Evolutionary conservation across 1,140 invertebrate genomes (phyloP).

Genomic region (Hylaeus anthracinus): DNA sequence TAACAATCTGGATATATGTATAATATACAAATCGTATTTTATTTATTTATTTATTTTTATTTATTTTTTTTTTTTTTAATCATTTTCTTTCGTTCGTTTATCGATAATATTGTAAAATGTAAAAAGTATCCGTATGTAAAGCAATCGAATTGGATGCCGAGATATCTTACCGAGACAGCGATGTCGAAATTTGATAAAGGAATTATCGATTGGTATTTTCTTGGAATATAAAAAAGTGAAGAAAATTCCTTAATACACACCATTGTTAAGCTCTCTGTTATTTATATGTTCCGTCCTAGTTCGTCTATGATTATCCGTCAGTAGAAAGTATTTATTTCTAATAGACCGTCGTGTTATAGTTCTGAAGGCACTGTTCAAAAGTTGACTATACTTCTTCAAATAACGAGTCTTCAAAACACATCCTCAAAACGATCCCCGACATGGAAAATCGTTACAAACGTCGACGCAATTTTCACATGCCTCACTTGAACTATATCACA

Average conservation of each 20-base stretch:
- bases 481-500: slow-evolving; percentile 73
- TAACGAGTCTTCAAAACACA: slow-evolving; percentile 61
- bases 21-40: slow-evolving; percentile 49
- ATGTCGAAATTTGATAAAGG: slow-evolving; percentile 30
- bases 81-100: background rate
- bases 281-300: slow-evolving; percentile 61
- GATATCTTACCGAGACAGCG: slow-evolving; percentile 44
- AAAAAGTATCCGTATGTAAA: slow-evolving; percentile 49
- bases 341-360: slow-evolving; percentile 75
- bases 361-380: slow-evolving; percentile 79
- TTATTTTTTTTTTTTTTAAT: background rate
- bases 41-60: background rate
- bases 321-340: slow-evolving; percentile 70
- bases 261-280: slow-evolving; percentile 61
- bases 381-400: slow-evolving; percentile 58
- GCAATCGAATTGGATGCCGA: slow-evolving; percentile 46
- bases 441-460: slow-evolving; percentile 69
- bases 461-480: slow-evolving; percentile 68
- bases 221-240: slow-evolving; percentile 41
- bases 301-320: slow-evolving; percentile 65
- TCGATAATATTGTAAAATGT: slow-evolving; percentile 51
- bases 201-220: slow-evolving; percentile 10
- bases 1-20: slow-evolving; percentile 45
- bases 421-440: slow-evolving; percentile 54
- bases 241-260: slow-evolving; percentile 45